Evolutionary conservation across 2,113 vertebrate genomes (phyloP).

Genomic region (Polypterus senegalus): DNA sequence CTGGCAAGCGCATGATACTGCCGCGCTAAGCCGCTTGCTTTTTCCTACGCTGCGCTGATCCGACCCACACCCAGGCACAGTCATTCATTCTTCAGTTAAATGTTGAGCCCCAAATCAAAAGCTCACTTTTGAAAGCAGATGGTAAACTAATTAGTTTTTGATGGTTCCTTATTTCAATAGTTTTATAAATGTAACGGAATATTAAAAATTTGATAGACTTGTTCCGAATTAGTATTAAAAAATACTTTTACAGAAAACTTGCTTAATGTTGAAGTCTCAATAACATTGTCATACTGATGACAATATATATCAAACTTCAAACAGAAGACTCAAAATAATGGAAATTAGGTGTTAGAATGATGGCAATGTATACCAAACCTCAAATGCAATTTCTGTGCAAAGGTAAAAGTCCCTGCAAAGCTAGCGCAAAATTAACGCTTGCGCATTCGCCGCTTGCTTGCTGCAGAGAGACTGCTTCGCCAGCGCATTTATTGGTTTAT

Average conservation of each 20-base stretch:
- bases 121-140: not conserved
- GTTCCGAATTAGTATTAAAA: too few species aligned
- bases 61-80: conserved; percentile 74
- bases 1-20: conserved; percentile 81
- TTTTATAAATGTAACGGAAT: too few species aligned
- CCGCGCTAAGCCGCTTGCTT: conserved; percentile 90
- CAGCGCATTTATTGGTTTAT: conserved; percentile 27
- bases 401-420: conserved; percentile 97
- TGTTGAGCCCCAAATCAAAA: not conserved
- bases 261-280: too few species aligned
- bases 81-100: conserved; percentile 81
- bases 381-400: conserved; percentile 69
- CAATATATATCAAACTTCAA: too few species aligned
- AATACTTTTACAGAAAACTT: too few species aligned
- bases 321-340: too few species aligned
- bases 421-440: conserved; percentile 66
- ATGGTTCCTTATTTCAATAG: too few species aligned
- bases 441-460: conserved; percentile 30
- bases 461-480: conserved; percentile 16
- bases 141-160: too few species aligned
- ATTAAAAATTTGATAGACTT: too few species aligned
- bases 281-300: too few species aligned
- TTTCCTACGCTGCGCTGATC: conserved; percentile 95
- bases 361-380: conserved; percentile 56
- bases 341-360: too few species aligned